These are phyloP conservation scores for Hedya salicella DNA, from an alignment of 2,888 invertebrate genomes.

Conservation along the genomic window DNA sequence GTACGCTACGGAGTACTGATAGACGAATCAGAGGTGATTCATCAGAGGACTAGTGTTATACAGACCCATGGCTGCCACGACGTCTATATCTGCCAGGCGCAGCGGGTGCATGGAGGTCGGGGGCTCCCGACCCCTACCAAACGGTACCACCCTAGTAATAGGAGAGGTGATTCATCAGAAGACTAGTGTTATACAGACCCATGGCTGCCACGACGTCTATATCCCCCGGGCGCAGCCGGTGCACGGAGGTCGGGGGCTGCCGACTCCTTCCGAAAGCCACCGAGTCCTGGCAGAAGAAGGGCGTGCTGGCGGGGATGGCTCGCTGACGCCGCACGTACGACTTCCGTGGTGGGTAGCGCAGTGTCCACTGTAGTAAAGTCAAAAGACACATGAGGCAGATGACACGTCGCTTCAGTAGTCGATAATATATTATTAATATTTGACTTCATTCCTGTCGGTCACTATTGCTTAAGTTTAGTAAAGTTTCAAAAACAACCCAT, in stretches of 20 bases:
- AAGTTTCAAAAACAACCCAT: too few relatives aligned
- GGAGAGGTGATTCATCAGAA: background rate
- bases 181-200: constrained; percentile 53
- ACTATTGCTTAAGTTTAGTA: too few relatives aligned
- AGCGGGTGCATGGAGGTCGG: constrained; percentile 88
- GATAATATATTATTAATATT: too few relatives aligned
- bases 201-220: constrained; percentile 89
- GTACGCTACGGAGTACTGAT: constrained; percentile 66
- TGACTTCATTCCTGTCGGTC: too few relatives aligned
- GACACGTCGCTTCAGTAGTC: too few relatives aligned
- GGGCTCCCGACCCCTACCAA: constrained; percentile 68
- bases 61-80: constrained; percentile 88
- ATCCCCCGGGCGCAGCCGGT: constrained; percentile 87
- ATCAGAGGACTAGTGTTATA: too few relatives aligned
- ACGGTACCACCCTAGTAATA: constrained; percentile 81
- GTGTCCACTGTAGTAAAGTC: constrained; percentile 62
- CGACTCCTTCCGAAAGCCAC: constrained; percentile 69
- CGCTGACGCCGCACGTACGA: constrained; percentile 81
- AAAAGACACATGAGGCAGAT: background rate
- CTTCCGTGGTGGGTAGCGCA: constrained; percentile 78
- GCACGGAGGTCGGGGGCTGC: constrained; percentile 86
- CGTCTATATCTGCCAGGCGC: constrained; percentile 88
- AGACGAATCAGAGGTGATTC: too few relatives aligned
- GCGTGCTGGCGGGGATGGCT: constrained; percentile 75
- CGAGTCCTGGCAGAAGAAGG: constrained; percentile 85